A percentile compares a stretch with the other conserved stretches of the same genome.
phyloP scores from a whole-genome alignment of 2,888 invertebrate genomes.

The Morpho deidamia region DNA sequence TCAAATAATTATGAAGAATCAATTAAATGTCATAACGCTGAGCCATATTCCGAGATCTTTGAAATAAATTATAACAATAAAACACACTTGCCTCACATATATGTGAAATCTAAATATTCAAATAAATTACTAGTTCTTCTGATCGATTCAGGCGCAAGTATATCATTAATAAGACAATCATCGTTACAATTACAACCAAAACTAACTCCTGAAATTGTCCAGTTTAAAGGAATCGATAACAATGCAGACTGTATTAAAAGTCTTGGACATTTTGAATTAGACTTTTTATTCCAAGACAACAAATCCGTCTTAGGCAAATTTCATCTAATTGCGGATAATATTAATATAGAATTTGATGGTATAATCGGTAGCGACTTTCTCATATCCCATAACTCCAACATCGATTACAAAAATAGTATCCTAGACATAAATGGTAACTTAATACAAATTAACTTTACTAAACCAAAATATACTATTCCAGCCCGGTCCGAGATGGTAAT shows the following conservation, averaged over 20 bases:
- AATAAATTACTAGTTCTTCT: neutral
- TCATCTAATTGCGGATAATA: slow-evolving; percentile 19
- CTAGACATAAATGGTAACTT: slow-evolving; percentile 1
- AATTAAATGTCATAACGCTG: no score
- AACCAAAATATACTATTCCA: slow-evolving; percentile 14
- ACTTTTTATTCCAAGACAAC: slow-evolving; percentile 4
- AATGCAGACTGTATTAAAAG: neutral
- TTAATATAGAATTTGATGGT: slow-evolving; percentile 26
- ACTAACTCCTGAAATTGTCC: neutral
- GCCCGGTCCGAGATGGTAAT: slow-evolving; percentile 15
- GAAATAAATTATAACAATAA: neutral
- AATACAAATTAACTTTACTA: slow-evolving; percentile 4
- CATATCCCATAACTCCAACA: slow-evolving; percentile 3
- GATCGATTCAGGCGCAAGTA: neutral
- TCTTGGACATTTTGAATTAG: slow-evolving; percentile 20
- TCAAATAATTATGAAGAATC: no score
- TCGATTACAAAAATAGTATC: slow-evolving; percentile 10
- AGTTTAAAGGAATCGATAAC: neutral
- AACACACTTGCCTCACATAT: neutral
- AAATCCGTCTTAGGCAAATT: slow-evolving; percentile 11
- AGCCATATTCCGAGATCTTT: neutral
- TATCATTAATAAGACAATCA: neutral
- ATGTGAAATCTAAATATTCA: neutral
- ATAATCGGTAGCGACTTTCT: slow-evolving; percentile 25
- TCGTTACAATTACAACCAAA: neutral